Evolutionary conservation across 2,888 invertebrate genomes (phyloP).

Genomic region (Catotricha subobsoleta): DNA sequence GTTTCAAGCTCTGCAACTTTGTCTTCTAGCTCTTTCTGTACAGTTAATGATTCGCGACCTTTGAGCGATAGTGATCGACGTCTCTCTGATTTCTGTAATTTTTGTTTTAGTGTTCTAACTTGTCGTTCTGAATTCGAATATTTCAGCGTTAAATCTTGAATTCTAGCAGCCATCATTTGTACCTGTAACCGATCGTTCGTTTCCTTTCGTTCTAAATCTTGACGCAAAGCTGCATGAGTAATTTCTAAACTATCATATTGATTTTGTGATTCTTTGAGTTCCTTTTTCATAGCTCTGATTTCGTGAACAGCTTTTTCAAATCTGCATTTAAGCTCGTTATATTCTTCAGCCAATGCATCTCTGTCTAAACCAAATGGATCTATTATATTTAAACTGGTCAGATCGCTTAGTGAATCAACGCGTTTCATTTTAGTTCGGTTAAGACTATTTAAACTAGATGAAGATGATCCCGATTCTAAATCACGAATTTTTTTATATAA

Average conservation of each 20-base stretch:
- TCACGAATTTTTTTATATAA: slow-evolving; percentile 54
- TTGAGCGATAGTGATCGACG: slow-evolving; percentile 66
- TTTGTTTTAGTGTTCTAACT: slow-evolving; percentile 59
- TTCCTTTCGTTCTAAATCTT: slow-evolving; percentile 50
- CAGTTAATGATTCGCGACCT: slow-evolving; percentile 60
- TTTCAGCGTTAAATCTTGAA: slow-evolving; percentile 69
- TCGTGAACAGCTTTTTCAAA: slow-evolving; percentile 71
- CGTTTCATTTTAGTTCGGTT: slow-evolving; percentile 33
- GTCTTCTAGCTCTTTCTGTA: slow-evolving; percentile 69
- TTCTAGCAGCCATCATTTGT: slow-evolving; percentile 61
- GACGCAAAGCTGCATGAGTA: slow-evolving; percentile 54
- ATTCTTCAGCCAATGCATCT: slow-evolving; percentile 62
- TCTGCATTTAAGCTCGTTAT: slow-evolving; percentile 52
- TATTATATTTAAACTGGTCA: slow-evolving; percentile 61
- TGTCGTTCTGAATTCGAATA: slow-evolving; percentile 66
- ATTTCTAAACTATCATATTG: slow-evolving; percentile 65
- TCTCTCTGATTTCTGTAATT: slow-evolving; percentile 60
- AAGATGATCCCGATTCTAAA: slow-evolving; percentile 33
- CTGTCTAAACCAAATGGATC: slow-evolving; percentile 57
- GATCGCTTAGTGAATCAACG: slow-evolving; percentile 61
- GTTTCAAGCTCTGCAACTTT: slow-evolving; percentile 65
- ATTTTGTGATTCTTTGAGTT: slow-evolving; percentile 59
- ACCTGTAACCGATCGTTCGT: slow-evolving; percentile 49
- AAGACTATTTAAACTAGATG: slow-evolving; percentile 19
- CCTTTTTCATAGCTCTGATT: slow-evolving; percentile 65